Base-by-base conservation (phyloP, 2,113 vertebrate species). In the Condylura cristata region DNA sequence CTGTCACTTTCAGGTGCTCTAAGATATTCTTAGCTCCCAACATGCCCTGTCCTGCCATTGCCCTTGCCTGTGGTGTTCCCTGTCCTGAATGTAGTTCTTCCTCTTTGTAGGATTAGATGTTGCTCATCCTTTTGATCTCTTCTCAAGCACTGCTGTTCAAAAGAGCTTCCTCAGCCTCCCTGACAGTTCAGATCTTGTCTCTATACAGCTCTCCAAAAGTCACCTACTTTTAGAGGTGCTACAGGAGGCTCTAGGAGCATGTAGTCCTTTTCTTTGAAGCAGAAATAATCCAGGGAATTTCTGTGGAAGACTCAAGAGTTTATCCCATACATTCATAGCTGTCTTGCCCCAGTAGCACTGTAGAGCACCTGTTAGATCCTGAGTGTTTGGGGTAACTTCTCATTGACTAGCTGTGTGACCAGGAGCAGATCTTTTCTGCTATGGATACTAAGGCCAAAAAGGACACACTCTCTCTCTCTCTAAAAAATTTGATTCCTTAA, bases 371-470 rank as follows among this genome's bases (percentile, higher is more conserved):
- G 46, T 22, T 68, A 70, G 22, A 75, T 10, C 4, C 6, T 53
- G 30, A 12, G 13, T 72, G 76, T 92, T 65, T 32, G 65, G 37
- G 79, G 51, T 37, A 3, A 8, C 26, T 79, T 93, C 48, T 71
- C 66, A 13, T 51, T 66, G 26, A 39, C 68, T 60, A 26, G 16
- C 70, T n/a, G 0, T 68, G 56, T 1, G 3, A 26, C 44, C 51
- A 51, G 30, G 32, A 90, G 60, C 44, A 63, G 41, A 66, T 56
- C 60, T 9, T 30, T 12, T 88, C 12, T 34, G 26, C 51, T 86
- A 9, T 91, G 61, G 34, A 84, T 44, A 89, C 41, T 65, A 26
- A 63, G 41, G 85, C 39, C 24, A 90, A 41, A 93, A 95, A 89
- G n/a, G n/a, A n/a, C n/a, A n/a, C n/a, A n/a, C 44, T 46, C 24